A percentile compares a stretch with the other conserved stretches of the same genome.
phyloP scores from a whole-genome alignment of 2,113 vertebrate genomes.

The Apteryx owenii region DNA sequence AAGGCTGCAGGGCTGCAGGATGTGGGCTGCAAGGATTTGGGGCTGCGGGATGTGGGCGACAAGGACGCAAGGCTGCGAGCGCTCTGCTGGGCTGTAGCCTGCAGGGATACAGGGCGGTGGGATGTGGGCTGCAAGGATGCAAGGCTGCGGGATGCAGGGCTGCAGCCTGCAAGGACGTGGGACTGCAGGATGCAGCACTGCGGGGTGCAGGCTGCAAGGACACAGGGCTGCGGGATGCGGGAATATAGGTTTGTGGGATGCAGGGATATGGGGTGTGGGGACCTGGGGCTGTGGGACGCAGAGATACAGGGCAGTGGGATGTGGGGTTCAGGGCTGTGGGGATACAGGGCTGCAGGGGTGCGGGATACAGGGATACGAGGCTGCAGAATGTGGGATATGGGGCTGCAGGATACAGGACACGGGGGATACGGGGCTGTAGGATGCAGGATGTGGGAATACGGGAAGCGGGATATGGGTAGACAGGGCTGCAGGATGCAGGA shows the following conservation, averaged over 20 bases:
- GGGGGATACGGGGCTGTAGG: neutral
- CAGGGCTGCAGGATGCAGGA: constrained; percentile 35
- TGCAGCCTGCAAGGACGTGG: neutral
- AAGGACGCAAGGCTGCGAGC: neutral
- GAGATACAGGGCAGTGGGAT: neutral
- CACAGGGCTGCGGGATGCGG: neutral
- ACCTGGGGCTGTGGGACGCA: neutral
- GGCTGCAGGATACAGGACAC: neutral
- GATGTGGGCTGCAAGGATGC: neutral
- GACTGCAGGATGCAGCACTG: neutral
- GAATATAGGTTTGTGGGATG: neutral
- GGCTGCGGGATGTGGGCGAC: neutral
- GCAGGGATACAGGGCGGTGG: no score
- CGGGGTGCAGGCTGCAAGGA: fast-evolving
- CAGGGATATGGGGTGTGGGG: neutral
- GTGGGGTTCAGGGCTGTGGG: fast-evolving
- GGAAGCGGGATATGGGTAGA: constrained; percentile 60
- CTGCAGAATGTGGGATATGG: neutral
- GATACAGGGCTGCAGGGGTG: neutral
- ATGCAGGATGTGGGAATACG: constrained; percentile 24
- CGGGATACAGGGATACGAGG: neutral
- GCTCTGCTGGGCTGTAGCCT: neutral
- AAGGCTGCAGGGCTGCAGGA: fast-evolving
- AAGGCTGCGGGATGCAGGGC: neutral
- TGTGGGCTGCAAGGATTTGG: neutral